Percentiles rank a stretch among this genome's conserved stretches.
Evolutionary conservation across 2,888 invertebrate species (phyloP).

Genomic region (Apotomis capreana): DNA sequence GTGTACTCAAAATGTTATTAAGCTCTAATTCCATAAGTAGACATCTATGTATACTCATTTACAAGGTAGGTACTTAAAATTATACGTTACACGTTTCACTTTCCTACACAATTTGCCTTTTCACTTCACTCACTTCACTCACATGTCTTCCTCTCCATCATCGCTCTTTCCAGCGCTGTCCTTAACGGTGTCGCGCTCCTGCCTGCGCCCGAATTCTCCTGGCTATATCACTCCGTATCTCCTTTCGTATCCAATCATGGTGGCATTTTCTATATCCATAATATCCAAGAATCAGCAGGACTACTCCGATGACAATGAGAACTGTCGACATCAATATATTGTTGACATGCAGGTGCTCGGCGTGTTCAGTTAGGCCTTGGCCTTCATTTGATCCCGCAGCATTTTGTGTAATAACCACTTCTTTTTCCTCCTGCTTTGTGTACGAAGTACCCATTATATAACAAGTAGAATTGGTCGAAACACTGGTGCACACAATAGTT

Average conservation of each 20-base stretch:
- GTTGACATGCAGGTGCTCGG: not conserved
- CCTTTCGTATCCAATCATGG: not conserved
- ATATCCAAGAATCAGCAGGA: not conserved
- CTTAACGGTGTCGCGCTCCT: too few relatives aligned
- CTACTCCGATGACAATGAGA: not conserved
- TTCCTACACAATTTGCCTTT: too few relatives aligned
- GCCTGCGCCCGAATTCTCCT: not conserved
- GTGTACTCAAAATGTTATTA: not conserved
- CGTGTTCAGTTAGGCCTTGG: not conserved
- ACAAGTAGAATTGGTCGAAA: too few relatives aligned
- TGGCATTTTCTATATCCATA: not conserved
- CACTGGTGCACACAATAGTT: too few relatives aligned
- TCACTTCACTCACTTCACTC: too few relatives aligned
- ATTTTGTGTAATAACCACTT: conserved; percentile 1
- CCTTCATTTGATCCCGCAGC: conserved; percentile 10
- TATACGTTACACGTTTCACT: not conserved
- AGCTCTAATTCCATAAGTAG: not conserved
- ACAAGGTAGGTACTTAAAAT: not conserved
- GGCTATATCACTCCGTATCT: not conserved
- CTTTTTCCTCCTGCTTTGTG: not conserved
- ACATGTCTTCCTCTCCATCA: too few relatives aligned
- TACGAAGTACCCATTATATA: conserved; percentile 1
- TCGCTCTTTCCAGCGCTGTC: too few relatives aligned
- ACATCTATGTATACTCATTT: not conserved
- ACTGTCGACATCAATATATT: not conserved